Conservation (phyloP, 2,113 vertebrate genomes). For the Gyps fulvus region DNA sequence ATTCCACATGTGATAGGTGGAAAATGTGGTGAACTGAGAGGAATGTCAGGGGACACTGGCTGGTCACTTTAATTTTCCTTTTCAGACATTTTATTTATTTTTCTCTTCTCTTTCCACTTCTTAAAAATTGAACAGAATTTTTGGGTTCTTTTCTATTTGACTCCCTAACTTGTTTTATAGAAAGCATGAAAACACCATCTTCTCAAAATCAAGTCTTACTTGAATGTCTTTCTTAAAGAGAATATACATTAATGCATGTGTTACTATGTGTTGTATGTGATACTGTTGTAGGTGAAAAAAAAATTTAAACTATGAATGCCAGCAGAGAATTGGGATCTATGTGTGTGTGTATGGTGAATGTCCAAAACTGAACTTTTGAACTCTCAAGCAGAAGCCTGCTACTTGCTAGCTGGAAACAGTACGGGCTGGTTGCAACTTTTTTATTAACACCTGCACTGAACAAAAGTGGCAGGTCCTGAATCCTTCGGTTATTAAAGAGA, state of each 20-base stretch:
- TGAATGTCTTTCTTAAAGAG: background rate
- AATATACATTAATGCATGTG: background rate
- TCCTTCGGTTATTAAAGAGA: background rate
- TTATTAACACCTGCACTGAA: background rate
- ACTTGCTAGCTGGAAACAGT: background rate
- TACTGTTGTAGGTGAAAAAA: background rate
- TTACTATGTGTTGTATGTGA: background rate
- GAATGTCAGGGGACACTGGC: fast-evolving
- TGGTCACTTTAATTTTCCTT: background rate
- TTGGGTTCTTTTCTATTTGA: background rate
- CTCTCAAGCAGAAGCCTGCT: background rate
- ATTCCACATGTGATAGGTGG: background rate
- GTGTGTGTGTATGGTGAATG: background rate
- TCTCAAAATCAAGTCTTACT: background rate
- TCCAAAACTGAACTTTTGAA: background rate
- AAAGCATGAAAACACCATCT: background rate
- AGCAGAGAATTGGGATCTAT: background rate
- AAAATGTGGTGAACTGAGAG: background rate
- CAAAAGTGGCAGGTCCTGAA: background rate
- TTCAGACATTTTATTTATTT: background rate
- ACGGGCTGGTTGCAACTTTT: background rate
- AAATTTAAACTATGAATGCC: background rate
- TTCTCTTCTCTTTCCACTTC: background rate
- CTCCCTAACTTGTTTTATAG: background rate
- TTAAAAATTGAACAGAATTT: background rate